phyloP scores from a whole-genome alignment of 2,888 invertebrate genomes.

The Globia sparganii region DNA sequence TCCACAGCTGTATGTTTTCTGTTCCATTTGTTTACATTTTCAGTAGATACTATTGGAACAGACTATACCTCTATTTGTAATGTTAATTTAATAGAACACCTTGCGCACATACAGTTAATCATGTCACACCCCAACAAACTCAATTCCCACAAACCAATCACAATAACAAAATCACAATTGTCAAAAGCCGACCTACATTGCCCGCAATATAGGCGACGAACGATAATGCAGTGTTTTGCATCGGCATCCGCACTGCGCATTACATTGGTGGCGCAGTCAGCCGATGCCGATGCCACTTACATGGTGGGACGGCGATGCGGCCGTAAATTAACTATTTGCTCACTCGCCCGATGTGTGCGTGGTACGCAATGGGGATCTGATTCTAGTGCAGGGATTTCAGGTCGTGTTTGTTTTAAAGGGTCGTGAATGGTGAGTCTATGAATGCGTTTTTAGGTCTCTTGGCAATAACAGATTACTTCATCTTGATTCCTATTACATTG shows the following conservation, averaged over 20 bases:
- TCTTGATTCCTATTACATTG: not conserved
- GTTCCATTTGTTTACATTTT: not conserved
- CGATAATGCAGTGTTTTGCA: constrained; percentile 73
- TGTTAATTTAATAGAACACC: not conserved
- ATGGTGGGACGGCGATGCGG: constrained; percentile 49
- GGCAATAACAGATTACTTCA: not conserved
- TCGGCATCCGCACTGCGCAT: constrained; percentile 75
- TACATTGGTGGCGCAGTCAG: constrained; percentile 67
- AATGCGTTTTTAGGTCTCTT: not conserved
- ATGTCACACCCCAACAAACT: not conserved
- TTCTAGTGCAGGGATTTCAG: constrained; percentile 18
- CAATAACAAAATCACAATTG: constrained; percentile 20
- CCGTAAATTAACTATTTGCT: constrained; percentile 57
- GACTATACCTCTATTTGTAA: not conserved
- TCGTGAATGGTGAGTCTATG: not conserved
- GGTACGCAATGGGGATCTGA: constrained; percentile 25
- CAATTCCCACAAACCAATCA: constrained; percentile 1
- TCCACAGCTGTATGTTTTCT: not conserved
- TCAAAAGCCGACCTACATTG: constrained; percentile 34
- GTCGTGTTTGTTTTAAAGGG: not conserved
- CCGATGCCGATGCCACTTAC: constrained; percentile 57
- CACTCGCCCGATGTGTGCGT: constrained; percentile 35
- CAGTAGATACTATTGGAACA: not conserved
- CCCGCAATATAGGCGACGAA: constrained; percentile 54
- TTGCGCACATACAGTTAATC: too few species aligned